Conservation (phyloP, 2,888 invertebrate species). For the Polydrusus pterygomalis region DNA sequence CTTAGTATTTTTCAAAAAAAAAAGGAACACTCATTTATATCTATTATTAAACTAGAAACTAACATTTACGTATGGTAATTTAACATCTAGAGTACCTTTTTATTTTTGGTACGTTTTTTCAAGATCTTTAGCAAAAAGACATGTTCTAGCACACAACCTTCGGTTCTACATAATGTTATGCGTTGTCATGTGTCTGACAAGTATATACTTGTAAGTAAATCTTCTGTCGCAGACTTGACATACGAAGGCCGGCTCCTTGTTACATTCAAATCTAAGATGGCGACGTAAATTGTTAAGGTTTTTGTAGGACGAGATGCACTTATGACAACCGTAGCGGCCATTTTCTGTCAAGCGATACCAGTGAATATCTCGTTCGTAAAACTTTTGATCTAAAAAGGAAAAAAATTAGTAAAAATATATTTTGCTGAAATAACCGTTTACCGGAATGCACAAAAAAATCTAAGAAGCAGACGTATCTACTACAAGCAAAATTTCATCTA, state of each 20-base stretch:
- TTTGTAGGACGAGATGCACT: constrained; percentile 51
- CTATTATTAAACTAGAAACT: neutral
- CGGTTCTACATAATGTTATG: neutral
- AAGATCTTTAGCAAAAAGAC: neutral
- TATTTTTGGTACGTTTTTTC: constrained; percentile 10
- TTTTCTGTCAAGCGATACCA: constrained; percentile 46
- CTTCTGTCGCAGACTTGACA: constrained; percentile 59
- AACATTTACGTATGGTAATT: neutral
- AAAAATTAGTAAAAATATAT: neutral
- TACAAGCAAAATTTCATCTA: constrained; percentile 6
- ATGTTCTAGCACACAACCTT: neutral
- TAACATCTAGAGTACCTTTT: neutral
- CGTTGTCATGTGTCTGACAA: constrained; percentile 60
- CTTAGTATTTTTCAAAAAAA: neutral
- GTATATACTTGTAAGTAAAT: constrained; percentile 59
- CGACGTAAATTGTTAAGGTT: constrained; percentile 50
- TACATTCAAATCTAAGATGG: constrained; percentile 57
- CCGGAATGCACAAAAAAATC: neutral
- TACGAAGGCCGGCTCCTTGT: constrained; percentile 48
- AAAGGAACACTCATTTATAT: constrained; percentile 9
- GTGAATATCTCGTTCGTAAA: constrained; percentile 3
- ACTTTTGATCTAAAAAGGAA: constrained; percentile 6
- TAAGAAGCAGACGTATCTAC: constrained; percentile 8
- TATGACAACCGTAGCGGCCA: constrained; percentile 49
- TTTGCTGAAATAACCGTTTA: neutral